Evolutionary conservation across 2,113 vertebrate genomes (phyloP).

Genomic region (Tonatia bakeri): DNA sequence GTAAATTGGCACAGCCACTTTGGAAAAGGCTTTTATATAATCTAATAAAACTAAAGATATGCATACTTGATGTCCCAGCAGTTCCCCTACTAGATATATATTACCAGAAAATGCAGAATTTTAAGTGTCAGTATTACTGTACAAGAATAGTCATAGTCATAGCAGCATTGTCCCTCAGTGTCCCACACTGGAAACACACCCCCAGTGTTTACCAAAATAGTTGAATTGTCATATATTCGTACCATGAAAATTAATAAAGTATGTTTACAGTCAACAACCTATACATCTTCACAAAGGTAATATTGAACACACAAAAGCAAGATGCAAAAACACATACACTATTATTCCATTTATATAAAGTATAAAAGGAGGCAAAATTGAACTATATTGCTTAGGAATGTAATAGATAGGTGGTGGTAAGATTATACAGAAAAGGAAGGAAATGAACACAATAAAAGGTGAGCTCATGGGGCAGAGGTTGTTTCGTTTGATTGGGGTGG

Average conservation of each 20-base stretch:
- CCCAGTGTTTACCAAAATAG: neutral
- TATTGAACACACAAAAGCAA: neutral
- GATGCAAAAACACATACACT: neutral
- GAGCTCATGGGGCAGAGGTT: neutral
- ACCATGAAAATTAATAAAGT: neutral
- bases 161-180: neutral
- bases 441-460: neutral
- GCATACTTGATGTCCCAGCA: neutral
- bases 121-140: neutral
- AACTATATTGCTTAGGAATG: neutral
- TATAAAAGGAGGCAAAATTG: constrained; percentile 10
- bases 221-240: neutral
- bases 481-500: neutral
- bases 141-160: neutral
- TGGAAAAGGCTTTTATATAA: constrained; percentile 13
- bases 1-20: neutral
- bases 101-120: neutral
- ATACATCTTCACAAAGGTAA: neutral
- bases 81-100: neutral
- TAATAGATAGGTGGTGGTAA: neutral
- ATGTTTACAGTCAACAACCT: neutral
- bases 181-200: neutral
- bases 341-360: neutral
- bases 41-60: neutral
- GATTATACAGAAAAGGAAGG: neutral